Percentiles rank a stretch among this genome's conserved stretches.
Conservation (phyloP, 2,888 invertebrate genomes). For the Drosophila tanythrix region DNA sequence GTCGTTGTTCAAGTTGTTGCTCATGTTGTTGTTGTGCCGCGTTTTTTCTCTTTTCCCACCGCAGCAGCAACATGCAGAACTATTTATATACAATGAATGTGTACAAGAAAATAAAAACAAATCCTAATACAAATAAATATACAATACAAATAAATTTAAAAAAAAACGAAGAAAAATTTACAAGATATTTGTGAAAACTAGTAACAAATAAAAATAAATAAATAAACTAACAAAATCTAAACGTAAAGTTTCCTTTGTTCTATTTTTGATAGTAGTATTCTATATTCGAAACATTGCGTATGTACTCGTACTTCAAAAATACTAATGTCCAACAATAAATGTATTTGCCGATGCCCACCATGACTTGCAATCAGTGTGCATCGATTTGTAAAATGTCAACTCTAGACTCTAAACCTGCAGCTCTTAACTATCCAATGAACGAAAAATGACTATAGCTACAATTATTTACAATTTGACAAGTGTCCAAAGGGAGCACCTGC, state of each 20-base stretch:
- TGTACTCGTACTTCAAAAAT: conserved; percentile 2
- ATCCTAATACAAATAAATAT: conserved; percentile 2
- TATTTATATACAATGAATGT: conserved; percentile 36
- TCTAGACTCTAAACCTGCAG: conserved; percentile 25
- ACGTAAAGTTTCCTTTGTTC: conserved; percentile 65
- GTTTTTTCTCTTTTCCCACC: conserved; percentile 20
- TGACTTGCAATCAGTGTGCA: conserved; percentile 55
- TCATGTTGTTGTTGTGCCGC: conserved; percentile 29
- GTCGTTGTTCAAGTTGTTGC: conserved; percentile 46
- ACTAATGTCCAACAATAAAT: conserved; percentile 24
- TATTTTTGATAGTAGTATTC: conserved; percentile 74
- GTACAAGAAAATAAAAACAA: conserved; percentile 14
- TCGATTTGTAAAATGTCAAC: conserved; percentile 29
- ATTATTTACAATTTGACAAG: conserved; percentile 34
- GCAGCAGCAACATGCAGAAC: conserved; percentile 42
- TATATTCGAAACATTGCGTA: conserved; percentile 46
- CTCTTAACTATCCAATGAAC: conserved; percentile 24
- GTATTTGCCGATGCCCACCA: conserved; percentile 47
- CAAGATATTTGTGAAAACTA: conserved; percentile 4
- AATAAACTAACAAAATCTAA: conserved; percentile 26
- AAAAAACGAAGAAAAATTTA: conserved; percentile 2
- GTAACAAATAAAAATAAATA: conserved; percentile 2
- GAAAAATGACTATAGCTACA: conserved; percentile 19
- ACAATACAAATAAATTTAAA: background rate
- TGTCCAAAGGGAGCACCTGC: background rate